Percentiles rank a stretch among this genome's conserved stretches.
Conservation (phyloP, 2,797 vertebrate species). For the Chelon auratus region DNA sequence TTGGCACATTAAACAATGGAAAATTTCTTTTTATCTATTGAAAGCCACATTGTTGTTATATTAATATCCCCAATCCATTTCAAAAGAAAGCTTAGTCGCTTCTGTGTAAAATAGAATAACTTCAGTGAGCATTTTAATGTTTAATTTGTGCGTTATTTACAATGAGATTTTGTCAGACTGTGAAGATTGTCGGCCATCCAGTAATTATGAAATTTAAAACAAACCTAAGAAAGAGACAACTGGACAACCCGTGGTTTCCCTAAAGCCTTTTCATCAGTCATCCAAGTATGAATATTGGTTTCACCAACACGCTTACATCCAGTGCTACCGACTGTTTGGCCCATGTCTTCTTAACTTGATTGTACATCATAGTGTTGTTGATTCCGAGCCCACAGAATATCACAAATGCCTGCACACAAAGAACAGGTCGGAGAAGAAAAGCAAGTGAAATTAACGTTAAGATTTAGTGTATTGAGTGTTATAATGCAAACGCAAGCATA, state of each 20-base stretch:
- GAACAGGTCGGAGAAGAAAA: background rate
- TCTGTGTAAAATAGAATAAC: too few species aligned
- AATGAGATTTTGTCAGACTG: too few species aligned
- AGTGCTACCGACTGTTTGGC: constrained; percentile 88
- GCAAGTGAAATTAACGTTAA: background rate
- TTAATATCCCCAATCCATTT: background rate
- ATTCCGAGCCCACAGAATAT: constrained; percentile 89
- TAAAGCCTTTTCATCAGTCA: too few species aligned
- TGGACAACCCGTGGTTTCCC: too few species aligned
- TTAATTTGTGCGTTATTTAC: too few species aligned
- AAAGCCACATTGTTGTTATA: background rate
- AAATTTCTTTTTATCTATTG: background rate
- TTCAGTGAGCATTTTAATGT: too few species aligned
- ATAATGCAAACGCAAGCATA: background rate
- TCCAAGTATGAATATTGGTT: background rate
- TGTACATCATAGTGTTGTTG: constrained; percentile 90
- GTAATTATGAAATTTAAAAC: too few species aligned
- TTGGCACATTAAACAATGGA: background rate
- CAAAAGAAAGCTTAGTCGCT: background rate
- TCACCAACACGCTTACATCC: constrained; percentile 77
- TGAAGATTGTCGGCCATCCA: too few species aligned
- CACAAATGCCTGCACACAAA: constrained; percentile 82
- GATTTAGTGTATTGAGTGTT: background rate
- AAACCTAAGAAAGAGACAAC: background rate
- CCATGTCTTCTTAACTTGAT: constrained; percentile 89